phyloP scores from a whole-genome alignment of 1,140 invertebrate species.

The Planococcus citri region DNA sequence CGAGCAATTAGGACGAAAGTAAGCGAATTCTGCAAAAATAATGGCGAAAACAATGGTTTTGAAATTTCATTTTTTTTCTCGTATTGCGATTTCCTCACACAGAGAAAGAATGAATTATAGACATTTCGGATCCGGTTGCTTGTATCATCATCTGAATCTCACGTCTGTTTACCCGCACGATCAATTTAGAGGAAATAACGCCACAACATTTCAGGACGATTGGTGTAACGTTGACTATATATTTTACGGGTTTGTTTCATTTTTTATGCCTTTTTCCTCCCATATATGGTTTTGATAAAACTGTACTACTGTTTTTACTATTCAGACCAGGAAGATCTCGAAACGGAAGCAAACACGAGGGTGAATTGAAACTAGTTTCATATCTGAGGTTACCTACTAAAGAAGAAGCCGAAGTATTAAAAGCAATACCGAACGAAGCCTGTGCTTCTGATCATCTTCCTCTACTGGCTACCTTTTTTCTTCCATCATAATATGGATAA shows the following conservation, averaged over 20 bases:
- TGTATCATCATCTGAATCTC: conserved; percentile 33
- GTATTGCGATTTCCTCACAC: background rate
- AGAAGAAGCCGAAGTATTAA: conserved; percentile 41
- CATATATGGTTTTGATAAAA: no score
- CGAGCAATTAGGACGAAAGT: background rate
- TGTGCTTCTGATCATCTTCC: conserved; percentile 67
- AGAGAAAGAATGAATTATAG: conserved; percentile 23
- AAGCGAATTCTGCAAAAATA: background rate
- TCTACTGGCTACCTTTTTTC: conserved; percentile 47
- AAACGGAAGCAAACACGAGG: background rate
- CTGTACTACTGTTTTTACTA: background rate
- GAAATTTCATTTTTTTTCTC: no score
- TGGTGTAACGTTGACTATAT: conserved; percentile 76
- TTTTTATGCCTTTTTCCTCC: background rate
- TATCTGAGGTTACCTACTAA: conserved; percentile 48
- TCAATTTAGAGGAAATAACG: conserved; percentile 33
- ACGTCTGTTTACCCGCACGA: conserved; percentile 32
- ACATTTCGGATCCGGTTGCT: conserved; percentile 24
- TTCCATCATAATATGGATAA: conserved; percentile 23
- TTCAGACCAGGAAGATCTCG: background rate
- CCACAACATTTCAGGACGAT: conserved; percentile 56
- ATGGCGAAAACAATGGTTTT: no score
- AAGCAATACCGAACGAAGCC: conserved; percentile 54
- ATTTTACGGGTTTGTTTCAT: conserved; percentile 45
- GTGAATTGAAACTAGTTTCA: conserved; percentile 35